phyloP scores from a whole-genome alignment of 2,797 vertebrate species.

The Microcaecilia unicolor region DNA sequence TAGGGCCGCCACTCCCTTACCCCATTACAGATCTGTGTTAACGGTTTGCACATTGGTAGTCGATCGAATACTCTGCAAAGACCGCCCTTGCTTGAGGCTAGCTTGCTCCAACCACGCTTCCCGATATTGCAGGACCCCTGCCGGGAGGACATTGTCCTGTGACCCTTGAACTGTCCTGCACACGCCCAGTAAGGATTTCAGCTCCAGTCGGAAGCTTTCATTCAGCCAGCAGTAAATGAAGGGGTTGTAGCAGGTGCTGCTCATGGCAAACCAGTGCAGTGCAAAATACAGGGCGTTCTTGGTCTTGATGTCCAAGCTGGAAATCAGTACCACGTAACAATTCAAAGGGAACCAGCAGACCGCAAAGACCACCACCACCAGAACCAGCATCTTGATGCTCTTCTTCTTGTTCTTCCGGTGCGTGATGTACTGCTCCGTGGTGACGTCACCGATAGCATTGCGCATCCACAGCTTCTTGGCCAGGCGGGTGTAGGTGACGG shows the following conservation, averaged over 20 bases:
- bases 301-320: conserved; percentile 65
- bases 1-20: too few species aligned
- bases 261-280: conserved; percentile 78
- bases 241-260: conserved; percentile 78
- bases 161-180: not conserved
- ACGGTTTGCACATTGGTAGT: not conserved
- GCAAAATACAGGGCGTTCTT: conserved; percentile 69
- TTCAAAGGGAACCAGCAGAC: conserved; percentile 42
- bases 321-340: conserved; percentile 75
- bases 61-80: not conserved
- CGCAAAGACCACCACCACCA: conserved; percentile 39
- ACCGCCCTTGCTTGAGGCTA: not conserved
- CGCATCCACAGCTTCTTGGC: conserved; percentile 41
- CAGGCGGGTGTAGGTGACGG: conserved; percentile 5
- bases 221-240: conserved; percentile 82
- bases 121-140: fast-evolving
- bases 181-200: conserved; percentile 17
- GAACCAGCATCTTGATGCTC: conserved; percentile 36
- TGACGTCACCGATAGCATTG: conserved; percentile 19
- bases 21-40: conserved; percentile 12
- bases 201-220: conserved; percentile 60
- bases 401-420: conserved; percentile 37
- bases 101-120: conserved; percentile 14
- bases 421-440: conserved; percentile 9
- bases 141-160: fast-evolving